A percentile compares a stretch with the other conserved stretches of the same genome.
Evolutionary conservation across 2,113 vertebrate genomes (phyloP).

Genomic region (Corythaeola cristata): DNA sequence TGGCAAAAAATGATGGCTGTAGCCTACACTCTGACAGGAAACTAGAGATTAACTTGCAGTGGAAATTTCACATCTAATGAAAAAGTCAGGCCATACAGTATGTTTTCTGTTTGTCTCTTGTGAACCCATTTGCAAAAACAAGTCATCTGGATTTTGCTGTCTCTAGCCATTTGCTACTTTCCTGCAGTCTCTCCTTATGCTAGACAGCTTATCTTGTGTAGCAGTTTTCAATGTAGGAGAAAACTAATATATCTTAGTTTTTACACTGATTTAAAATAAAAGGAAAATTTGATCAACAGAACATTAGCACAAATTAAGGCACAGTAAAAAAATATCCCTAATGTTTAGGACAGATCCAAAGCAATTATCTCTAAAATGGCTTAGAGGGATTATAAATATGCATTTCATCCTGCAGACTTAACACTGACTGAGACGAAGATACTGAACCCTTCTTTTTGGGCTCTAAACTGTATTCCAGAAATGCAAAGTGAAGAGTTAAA

Average conservation of each 20-base stretch:
- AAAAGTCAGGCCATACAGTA: fast-evolving
- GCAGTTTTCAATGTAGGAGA: background rate
- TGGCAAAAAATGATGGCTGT: background rate
- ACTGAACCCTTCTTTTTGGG: background rate
- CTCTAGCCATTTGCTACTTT: background rate
- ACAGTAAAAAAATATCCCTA: background rate
- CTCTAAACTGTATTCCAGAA: background rate
- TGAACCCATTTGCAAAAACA: background rate
- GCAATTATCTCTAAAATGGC: background rate
- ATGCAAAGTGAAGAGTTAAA: background rate
- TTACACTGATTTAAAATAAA: background rate
- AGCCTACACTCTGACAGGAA: background rate
- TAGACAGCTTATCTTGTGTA: background rate
- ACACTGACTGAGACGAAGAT: background rate
- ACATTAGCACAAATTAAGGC: background rate
- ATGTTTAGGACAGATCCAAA: background rate
- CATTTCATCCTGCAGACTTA: background rate
- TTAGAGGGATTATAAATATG: background rate
- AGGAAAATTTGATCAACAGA: background rate
- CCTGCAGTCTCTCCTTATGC: background rate
- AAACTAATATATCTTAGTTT: background rate
- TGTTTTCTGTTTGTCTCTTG: background rate
- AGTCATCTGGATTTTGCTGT: background rate
- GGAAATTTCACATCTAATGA: background rate
- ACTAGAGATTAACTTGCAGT: background rate